A percentile compares a stretch with the other conserved stretches of the same genome.
phyloP scores from a whole-genome alignment of 2,888 invertebrate genomes.

The Cryptosula pallasiana region DNA sequence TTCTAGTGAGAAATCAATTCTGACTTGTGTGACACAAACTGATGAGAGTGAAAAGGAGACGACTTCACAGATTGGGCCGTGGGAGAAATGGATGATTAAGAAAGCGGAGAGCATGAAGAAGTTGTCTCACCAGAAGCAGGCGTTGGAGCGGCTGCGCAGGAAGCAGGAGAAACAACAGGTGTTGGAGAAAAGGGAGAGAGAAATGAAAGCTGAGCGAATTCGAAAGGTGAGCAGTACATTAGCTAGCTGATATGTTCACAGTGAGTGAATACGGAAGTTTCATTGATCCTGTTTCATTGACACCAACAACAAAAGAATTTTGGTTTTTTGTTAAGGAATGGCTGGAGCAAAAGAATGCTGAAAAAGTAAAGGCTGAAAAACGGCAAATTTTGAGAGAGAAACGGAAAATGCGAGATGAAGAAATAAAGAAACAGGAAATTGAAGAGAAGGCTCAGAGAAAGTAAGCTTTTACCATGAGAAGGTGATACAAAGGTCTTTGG shows the following conservation, averaged over 20 bases:
- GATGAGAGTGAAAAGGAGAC: background rate
- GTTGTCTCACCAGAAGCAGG: background rate
- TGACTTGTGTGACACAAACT: background rate
- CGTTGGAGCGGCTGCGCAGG: background rate
- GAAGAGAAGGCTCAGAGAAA: slow-evolving; percentile 24
- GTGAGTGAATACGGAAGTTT: no score
- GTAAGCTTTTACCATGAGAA: no score
- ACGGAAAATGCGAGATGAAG: background rate
- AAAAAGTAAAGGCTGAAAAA: background rate
- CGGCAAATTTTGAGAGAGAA: slow-evolving; percentile 3
- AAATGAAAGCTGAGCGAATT: background rate
- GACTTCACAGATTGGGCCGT: background rate
- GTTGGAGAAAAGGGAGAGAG: background rate
- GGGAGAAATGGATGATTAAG: slow-evolving; percentile 21
- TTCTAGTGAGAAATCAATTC: background rate
- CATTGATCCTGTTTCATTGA: no score
- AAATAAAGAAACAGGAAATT: slow-evolving; percentile 22
- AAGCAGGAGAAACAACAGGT: background rate
- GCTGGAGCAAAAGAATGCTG: background rate
- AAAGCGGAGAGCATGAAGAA: slow-evolving; percentile 5
- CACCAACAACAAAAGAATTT: no score
- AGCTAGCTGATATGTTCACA: no score
- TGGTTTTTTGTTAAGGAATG: no score
- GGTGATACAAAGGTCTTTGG: no score
- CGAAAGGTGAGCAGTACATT: background rate